Percentiles rank a stretch among this genome's conserved stretches.
Conservation (phyloP, 1,140 invertebrate genomes). For the Battus philenor region DNA sequence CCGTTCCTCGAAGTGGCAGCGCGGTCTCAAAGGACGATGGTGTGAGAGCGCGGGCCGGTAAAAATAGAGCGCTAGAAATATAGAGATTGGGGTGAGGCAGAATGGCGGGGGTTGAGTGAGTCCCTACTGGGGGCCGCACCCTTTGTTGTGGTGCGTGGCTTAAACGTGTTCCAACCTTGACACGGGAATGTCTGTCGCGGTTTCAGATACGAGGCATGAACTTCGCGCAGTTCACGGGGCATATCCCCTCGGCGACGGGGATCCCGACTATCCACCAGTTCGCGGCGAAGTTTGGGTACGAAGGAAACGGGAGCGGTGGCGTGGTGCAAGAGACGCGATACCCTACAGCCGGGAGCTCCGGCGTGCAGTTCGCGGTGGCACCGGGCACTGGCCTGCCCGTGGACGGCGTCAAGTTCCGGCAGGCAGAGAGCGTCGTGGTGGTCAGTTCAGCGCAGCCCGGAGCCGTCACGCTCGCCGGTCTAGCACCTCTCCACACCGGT, state of each 20-base stretch:
- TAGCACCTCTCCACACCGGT: slow-evolving; percentile 60
- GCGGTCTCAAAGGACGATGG: slow-evolving; percentile 34
- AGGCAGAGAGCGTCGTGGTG: slow-evolving; percentile 67
- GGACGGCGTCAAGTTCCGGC: slow-evolving; percentile 70
- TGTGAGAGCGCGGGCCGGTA: slow-evolving; percentile 62
- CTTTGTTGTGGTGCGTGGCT: slow-evolving; percentile 26
- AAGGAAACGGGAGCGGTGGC: slow-evolving; percentile 34
- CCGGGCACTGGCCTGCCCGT: slow-evolving; percentile 49
- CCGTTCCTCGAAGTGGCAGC: slow-evolving; percentile 8
- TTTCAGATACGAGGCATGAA: slow-evolving; percentile 54
- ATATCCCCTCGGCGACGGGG: slow-evolving; percentile 50
- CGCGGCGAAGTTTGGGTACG: slow-evolving; percentile 65
- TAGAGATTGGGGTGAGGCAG: slow-evolving; percentile 63
- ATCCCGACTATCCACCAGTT: slow-evolving; percentile 64
- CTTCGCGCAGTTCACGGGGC: slow-evolving; percentile 61
- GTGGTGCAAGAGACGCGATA: slow-evolving; percentile 57
- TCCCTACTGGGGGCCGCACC: slow-evolving; percentile 50
- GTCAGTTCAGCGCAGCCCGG: slow-evolving; percentile 61
- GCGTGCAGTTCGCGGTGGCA: slow-evolving; percentile 49
- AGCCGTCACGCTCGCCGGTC: slow-evolving; percentile 48
- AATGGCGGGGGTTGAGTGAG: slow-evolving; percentile 65
- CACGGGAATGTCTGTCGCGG: slow-evolving; percentile 29
- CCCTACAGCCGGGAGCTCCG: slow-evolving; percentile 29
- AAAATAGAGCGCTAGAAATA: slow-evolving; percentile 68
- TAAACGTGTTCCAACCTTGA: slow-evolving; percentile 18